Base-by-base conservation (phyloP, 1,140 invertebrate genomes). In the Platorchestia sp. region DNA sequence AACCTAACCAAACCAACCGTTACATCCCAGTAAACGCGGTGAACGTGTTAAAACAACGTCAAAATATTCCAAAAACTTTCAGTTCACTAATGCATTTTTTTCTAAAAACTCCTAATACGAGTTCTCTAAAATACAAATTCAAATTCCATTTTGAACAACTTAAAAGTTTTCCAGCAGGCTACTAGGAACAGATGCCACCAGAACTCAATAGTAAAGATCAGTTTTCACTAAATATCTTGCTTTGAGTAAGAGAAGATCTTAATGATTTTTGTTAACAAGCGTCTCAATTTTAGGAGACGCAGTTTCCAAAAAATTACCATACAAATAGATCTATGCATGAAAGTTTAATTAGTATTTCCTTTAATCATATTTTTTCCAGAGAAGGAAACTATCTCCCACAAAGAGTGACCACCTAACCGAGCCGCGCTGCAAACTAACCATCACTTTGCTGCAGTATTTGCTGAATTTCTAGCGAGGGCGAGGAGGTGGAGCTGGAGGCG, bases 381-480 rank as follows among this genome's bases (percentile, higher is more conserved):
- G 47, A 51, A 19, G 19, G 47, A 6, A 51, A 51, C 47, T 10
- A 10, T 51, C 19, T 51, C 47, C 6, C 47, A 10, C 47, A 51
- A 51, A 51, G 47, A 51, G 47, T 51, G n/a, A n/a, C n/a, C 59
- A 36, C 59, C 59, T 22, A 14, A 3, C 27, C 14, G 3, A 36
- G 59, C 7, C 10, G 1, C 14, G 59, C 59, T 19, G 59, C 36
- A 10, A 75, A 75, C 44, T 51, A 45, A 96, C 96, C 95, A 95
- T 96, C 96, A 59, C 95, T 90, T 43, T 95, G 95, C n/a, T 96
- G 96, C 36, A 96, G 95, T 91, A 96, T 96, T 95, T 96, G 96
- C 43, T 96, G 96, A 14, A 96, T 96, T 47, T 96, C 96, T 44
- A 96, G 89, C 41, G 96, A 96, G 40, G 96, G 96, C 5, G 96